Base-by-base conservation (phyloP, 2,888 invertebrate genomes). In the Schizaphis graminum region DNA sequence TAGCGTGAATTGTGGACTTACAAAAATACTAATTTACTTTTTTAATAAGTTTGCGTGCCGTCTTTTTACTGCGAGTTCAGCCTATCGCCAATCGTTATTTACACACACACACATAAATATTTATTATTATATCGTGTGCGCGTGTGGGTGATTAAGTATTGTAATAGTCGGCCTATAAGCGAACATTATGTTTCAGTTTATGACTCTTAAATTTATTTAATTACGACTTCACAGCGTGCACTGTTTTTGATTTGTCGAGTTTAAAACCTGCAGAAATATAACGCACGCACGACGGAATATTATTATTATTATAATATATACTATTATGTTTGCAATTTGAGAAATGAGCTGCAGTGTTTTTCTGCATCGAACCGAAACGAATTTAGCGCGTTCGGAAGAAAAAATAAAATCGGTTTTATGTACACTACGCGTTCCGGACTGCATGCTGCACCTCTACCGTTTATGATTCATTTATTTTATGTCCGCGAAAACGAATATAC, bases 381-480 rank as follows among this genome's bases (percentile, higher is more conserved):
- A 47, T 47, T 86, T 86, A 47, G 47, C 47, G 86, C 47, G 86
- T 47, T 86, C 16, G 86, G 49, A 49, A 86, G 47, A 86, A 47
- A 86, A 86, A 86, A 47, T 26, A 47, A 44, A 47, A 86, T 49
- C 47, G 44, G 44, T 86, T 86, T 85, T 77, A 77, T 77, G 77
- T 77, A 77, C 35, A 77, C 35, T 77, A 35, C 35, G 77, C 77
- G 77, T 77, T 77, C 35, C 77, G 77, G 77, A 21, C 47, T 86
- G 86, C 86, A 86, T 8, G 86, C 77, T 77, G 77, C 77, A 77
- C 86, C 47, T 47, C 47, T 28, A 21, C 47, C 86, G 44, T 61
- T 89, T 61, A 49, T 35, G 90, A 77, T 77, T 91, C 90, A 28
- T 91, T 90, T 90, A 67, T 77, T 77, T 49, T 26, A 77, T 47